These are phyloP conservation scores for Leptothorax acervorum DNA, from an alignment of 2,888 invertebrate species.

Conservation along the genomic window DNA sequence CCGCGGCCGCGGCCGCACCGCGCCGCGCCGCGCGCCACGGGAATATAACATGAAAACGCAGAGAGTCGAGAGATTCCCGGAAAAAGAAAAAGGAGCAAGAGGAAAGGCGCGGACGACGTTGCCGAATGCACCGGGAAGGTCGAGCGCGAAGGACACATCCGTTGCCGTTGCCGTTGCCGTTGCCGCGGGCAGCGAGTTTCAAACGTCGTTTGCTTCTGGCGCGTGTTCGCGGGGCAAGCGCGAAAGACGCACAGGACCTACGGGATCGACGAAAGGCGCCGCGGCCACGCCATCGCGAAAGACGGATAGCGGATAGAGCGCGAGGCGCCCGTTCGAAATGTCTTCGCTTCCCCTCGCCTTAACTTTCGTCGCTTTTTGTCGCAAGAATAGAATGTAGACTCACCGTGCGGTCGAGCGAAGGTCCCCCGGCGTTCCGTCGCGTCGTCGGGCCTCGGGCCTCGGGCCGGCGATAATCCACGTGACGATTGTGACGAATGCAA, in stretches of 20 bases:
- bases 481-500: constrained; percentile 68
- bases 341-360: neutral
- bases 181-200: constrained; percentile 67
- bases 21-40: constrained; percentile 46
- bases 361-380: neutral
- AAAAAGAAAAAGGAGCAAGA: neutral
- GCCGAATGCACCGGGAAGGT: constrained; percentile 22
- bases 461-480: constrained; percentile 71
- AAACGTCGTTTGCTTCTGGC: constrained; percentile 36
- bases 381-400: constrained; percentile 41
- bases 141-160: constrained; percentile 58
- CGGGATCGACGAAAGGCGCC: neutral
- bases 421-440: constrained; percentile 37
- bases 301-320: neutral
- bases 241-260: neutral
- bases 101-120: neutral
- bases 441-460: neutral
- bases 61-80: constrained; percentile 12
- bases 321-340: constrained; percentile 28
- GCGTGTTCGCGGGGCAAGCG: constrained; percentile 27
- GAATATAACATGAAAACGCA: constrained; percentile 59
- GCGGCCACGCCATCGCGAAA: constrained; percentile 23
- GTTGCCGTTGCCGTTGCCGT: constrained; percentile 79
- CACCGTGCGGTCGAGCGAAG: constrained; percentile 24
- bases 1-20: too few species aligned